Conservation (phyloP, 2,888 invertebrate genomes). For the Aromia moschata region DNA sequence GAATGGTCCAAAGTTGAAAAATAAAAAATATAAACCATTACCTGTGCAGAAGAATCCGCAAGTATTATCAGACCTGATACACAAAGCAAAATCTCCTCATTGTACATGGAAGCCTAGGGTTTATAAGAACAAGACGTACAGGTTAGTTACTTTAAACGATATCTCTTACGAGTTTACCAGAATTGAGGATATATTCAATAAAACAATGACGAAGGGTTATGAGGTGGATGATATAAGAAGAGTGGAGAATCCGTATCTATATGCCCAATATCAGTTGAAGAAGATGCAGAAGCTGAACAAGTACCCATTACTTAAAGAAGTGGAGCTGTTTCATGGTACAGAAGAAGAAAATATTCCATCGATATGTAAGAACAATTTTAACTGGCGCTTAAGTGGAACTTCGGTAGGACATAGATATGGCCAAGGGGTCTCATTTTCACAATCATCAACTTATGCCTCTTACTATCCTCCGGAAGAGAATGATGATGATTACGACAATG, state of each 20-base stretch:
- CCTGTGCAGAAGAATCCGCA: too few species aligned
- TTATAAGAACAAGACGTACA: background rate
- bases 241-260: conserved; percentile 14
- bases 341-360: conserved; percentile 9
- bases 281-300: conserved; percentile 10
- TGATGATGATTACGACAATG: too few species aligned
- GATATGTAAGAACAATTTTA: conserved; percentile 25
- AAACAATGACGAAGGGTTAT: conserved; percentile 1
- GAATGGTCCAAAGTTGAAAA: too few species aligned
- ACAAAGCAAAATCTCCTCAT: too few species aligned
- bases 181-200: background rate
- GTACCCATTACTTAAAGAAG: conserved; percentile 2
- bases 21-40: too few species aligned
- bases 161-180: background rate
- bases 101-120: background rate
- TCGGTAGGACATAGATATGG: conserved; percentile 23
- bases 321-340: conserved; percentile 28
- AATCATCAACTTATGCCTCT: conserved; percentile 10
- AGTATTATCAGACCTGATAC: too few species aligned
- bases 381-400: conserved; percentile 25
- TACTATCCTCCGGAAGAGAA: conserved; percentile 17
- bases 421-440: conserved; percentile 26
- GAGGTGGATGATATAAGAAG: conserved; percentile 3
- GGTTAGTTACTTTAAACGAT: background rate
- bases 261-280: conserved; percentile 16